Evolutionary conservation across 2,888 invertebrate species (phyloP), one percentile per base, ranked within the genome.

Genomic region (Lydus trimaculatus): DNA sequence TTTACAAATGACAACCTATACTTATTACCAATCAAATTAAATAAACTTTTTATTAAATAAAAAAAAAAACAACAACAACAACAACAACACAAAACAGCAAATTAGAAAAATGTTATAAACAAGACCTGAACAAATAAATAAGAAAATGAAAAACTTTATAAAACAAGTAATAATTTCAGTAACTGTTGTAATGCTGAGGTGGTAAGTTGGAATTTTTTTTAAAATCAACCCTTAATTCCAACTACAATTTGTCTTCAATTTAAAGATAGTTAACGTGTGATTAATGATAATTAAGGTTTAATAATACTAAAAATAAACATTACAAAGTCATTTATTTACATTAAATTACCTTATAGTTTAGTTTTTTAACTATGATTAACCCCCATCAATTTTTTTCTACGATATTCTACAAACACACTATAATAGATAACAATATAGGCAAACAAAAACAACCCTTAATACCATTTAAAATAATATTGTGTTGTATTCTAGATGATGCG

Each of bases 301-400:
- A 43, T n/a, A 43, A 43, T 43, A 43, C 7, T n/a, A 17, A 17
- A 43, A 43, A n/a, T 43, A 33, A 1, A 33, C 8, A 33, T 33
- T 33, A 33, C 33, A 33, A 33, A 9, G 43, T 61, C 61, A 31
- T 28, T 33, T 61, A 31, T 61, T 61, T 61, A 61, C 61, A 31
- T 61, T 61, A 61, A 61, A 31, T 61, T 15, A 33, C 61, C 33
- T 58, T 31, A 17, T 36, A 6, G n/a, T 3, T 43, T 17, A 3
- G 28, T 43, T 43, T 43, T 43, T n/a, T 15, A 36, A 36, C 3
- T 3, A 17, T n/a, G 3, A 43, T 17, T 17, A 17, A 43, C 17
- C n/a, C 43, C 17, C 2, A 33, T 11, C 17, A 13, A 0, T 31
- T 6, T 31, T 31, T 8, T 7, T 9, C 31, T 31, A 31, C 1